These are phyloP conservation scores for Drosophila guanche DNA, from an alignment of 1,140 invertebrate species.

Conservation along the genomic window DNA sequence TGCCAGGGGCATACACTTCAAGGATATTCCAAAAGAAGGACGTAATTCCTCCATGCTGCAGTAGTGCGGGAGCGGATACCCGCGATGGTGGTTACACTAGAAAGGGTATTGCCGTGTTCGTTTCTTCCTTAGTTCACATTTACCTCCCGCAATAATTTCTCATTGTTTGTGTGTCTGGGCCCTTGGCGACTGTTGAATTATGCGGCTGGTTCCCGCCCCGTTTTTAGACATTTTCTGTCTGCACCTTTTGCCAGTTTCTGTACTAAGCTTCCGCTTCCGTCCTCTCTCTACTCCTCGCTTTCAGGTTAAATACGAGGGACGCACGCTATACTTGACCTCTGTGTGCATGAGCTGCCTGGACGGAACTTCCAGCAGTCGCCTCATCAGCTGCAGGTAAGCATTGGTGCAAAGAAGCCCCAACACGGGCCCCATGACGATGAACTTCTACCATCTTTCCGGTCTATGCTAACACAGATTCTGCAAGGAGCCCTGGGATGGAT, in stretches of 20 bases:
- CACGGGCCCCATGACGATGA: not conserved
- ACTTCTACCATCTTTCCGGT: not conserved
- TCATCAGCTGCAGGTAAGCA: slow-evolving; percentile 87
- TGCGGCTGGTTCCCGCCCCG: slow-evolving; percentile 45
- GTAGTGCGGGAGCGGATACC: no score
- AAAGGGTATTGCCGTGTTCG: no score
- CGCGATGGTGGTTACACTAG: no score
- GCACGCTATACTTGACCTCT: slow-evolving; percentile 94
- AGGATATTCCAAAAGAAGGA: not conserved
- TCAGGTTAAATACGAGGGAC: slow-evolving; percentile 94
- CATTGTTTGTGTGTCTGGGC: slow-evolving; percentile 57
- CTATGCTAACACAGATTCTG: slow-evolving; percentile 86
- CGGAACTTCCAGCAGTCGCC: slow-evolving; percentile 89
- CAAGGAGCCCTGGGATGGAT: slow-evolving; percentile 95
- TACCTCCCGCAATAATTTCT: slow-evolving; percentile 66
- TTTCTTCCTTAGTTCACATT: not conserved
- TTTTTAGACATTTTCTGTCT: slow-evolving; percentile 18
- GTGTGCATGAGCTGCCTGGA: slow-evolving; percentile 97
- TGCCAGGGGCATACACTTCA: not conserved
- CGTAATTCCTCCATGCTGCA: not conserved
- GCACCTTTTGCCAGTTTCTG: slow-evolving; percentile 35
- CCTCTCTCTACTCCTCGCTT: slow-evolving; percentile 59
- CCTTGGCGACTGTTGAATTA: slow-evolving; percentile 46
- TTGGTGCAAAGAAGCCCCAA: not conserved
- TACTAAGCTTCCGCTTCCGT: slow-evolving; percentile 11